Conservation (phyloP, 2,888 invertebrate species). For the Folsomia candida region DNA sequence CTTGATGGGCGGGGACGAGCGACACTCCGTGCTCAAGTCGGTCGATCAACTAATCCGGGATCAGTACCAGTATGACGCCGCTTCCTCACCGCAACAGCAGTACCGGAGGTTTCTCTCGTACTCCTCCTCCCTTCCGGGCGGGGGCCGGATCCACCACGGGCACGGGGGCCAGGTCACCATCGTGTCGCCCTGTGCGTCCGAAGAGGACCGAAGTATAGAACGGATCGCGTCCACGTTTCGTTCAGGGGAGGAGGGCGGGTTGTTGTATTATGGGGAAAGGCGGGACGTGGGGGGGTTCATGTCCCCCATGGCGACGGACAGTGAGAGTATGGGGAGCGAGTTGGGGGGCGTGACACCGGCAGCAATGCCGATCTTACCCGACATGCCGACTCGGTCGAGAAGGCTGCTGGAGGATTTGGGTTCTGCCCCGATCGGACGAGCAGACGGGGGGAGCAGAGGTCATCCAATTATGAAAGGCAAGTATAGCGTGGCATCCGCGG, state of each 20-base stretch:
- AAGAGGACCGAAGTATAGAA: constrained; percentile 57
- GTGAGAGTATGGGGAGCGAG: constrained; percentile 53
- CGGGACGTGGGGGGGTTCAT: constrained; percentile 56
- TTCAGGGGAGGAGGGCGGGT: constrained; percentile 56
- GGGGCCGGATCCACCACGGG: constrained; percentile 32
- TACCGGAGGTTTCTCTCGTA: constrained; percentile 32
- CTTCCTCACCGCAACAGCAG: neutral
- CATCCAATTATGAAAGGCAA: constrained; percentile 49
- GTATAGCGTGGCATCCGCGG: constrained; percentile 48
- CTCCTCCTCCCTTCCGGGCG: constrained; percentile 8
- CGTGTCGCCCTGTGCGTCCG: constrained; percentile 52
- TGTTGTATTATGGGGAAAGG: constrained; percentile 56
- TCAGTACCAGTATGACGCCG: constrained; percentile 40
- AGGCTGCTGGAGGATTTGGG: constrained; percentile 58
- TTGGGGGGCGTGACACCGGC: constrained; percentile 54
- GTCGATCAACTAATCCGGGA: constrained; percentile 54
- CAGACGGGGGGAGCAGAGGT: constrained; percentile 28
- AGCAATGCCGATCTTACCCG: constrained; percentile 62
- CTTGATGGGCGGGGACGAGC: constrained; percentile 25
- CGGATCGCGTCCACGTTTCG: constrained; percentile 57
- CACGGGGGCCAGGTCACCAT: constrained; percentile 21
- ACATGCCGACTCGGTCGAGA: constrained; percentile 60
- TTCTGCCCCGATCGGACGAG: constrained; percentile 47
- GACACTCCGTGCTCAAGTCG: constrained; percentile 55
- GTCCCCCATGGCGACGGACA: constrained; percentile 56